Percentiles rank a stretch among this genome's conserved stretches.
Conservation (phyloP, 2,797 vertebrate species). For the Sciurus carolinensis region DNA sequence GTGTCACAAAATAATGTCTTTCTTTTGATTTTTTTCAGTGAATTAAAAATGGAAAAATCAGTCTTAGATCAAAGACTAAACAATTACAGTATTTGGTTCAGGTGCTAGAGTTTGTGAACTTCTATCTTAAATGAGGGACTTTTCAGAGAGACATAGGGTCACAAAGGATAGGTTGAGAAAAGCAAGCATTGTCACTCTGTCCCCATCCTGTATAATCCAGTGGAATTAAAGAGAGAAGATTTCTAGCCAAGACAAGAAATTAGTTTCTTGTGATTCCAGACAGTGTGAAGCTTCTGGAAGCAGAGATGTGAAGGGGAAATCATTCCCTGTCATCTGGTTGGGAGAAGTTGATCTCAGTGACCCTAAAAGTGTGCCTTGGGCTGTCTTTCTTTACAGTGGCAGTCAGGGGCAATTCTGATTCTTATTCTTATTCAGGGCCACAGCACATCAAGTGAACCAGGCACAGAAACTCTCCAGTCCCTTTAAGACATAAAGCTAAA, state of each 20-base stretch:
- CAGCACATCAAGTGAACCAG: not conserved
- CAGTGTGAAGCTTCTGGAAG: not conserved
- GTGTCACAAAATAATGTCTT: not conserved
- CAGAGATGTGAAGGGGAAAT: not conserved
- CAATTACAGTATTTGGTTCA: not conserved
- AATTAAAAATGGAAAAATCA: not conserved
- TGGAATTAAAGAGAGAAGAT: not conserved
- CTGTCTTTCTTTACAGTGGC: not conserved
- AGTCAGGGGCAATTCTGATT: conserved; percentile 16
- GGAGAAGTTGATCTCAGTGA: not conserved
- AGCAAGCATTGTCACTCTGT: not conserved
- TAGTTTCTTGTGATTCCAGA: not conserved
- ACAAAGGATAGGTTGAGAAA: not conserved
- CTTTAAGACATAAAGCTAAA: conserved; percentile 37
- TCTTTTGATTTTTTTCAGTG: conserved; percentile 9
- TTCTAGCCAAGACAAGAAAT: not conserved
- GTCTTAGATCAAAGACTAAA: not conserved
- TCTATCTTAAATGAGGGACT: not conserved
- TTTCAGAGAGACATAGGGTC: not conserved
- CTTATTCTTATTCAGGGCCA: not conserved
- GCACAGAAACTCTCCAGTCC: not conserved
- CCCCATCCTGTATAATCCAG: not conserved
- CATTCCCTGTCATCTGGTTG: not conserved
- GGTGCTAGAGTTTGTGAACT: not conserved
- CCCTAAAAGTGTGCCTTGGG: not conserved